Conservation (phyloP, 2,797 vertebrate species). For the Taeniopygia guttata region DNA sequence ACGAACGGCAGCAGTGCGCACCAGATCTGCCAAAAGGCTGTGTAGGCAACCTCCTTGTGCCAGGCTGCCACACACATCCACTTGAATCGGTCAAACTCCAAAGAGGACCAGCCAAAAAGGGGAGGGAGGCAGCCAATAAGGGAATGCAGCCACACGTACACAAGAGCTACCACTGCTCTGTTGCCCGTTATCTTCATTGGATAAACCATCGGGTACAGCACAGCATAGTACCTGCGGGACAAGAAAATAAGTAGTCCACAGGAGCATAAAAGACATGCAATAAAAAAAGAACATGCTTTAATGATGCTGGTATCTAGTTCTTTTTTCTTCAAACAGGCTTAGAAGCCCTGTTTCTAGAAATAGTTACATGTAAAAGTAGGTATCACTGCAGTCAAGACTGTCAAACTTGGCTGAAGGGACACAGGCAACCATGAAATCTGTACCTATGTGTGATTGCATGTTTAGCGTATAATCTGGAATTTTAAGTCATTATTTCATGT, state of each 20-base stretch:
- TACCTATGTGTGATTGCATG: background rate
- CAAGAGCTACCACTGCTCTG: constrained; percentile 87
- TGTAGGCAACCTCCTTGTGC: constrained; percentile 89
- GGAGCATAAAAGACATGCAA: background rate
- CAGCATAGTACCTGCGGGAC: constrained; percentile 90
- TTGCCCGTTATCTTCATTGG: constrained; percentile 99
- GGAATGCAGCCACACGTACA: constrained; percentile 95
- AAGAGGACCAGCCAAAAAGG: constrained; percentile 93
- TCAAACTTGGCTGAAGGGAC: background rate
- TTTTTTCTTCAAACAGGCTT: background rate
- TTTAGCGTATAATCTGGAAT: background rate
- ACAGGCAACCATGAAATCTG: background rate
- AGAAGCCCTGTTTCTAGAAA: background rate
- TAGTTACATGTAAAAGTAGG: background rate
- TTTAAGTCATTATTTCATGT: background rate
- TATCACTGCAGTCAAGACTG: background rate
- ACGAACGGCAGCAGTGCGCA: constrained; percentile 87
- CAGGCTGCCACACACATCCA: constrained; percentile 96
- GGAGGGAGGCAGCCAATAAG: constrained; percentile 93
- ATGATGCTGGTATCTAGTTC: background rate
- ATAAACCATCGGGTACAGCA: constrained; percentile 98
- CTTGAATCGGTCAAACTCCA: constrained; percentile 96
- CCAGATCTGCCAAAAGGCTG: constrained; percentile 95
- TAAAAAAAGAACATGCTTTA: background rate
- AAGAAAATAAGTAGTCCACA: background rate